Base-by-base conservation (phyloP, 1,140 invertebrate species). In the Brevipalpus yothersi region DNA sequence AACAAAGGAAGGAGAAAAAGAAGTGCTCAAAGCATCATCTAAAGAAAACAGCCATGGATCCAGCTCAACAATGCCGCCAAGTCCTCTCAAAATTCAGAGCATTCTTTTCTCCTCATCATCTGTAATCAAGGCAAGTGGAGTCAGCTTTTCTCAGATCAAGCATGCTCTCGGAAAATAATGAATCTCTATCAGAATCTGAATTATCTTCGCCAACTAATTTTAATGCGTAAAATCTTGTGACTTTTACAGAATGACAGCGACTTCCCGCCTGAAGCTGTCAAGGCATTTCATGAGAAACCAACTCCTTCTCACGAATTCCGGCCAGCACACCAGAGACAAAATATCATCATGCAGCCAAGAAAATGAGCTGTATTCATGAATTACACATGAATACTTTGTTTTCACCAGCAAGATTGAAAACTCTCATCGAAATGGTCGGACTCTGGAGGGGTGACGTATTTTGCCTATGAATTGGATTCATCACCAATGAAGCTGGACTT, bases 261-360 rank as follows among this genome's bases (percentile, higher is more conserved):
- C 69, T 90, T 86, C 69, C 83, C 86, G 15, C 78, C 82, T 1
- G 82, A 86, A 68, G 85, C 86, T 4, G 82, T 87, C 8, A 84
- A 89, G 69, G 76, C 80, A 66, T 79, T 78, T 70, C 73, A 88
- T 77, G 64, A 58, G 15, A 77, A 87, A 75, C 72, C 86, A 74
- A 68, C 78, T 73, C 69, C 83, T 73, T 71, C 76, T 66, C 68
- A 78, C 70, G 72, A 79, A 74, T 66, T 72, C 72, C 67, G 75
- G 69, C 54, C 58, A 47, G 58, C 61, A 9, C 51, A 60, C 12
- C 51, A 60, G 12, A 41, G 41, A 31, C 56, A 56, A 13, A 60
- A 64, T 41, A 58, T 59, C 41, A 68, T 69, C 42, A 64, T 68
- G 11, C 68, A 69, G 53, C 68, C 68, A 40, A 47, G 60, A 21